Percentiles rank a stretch among this genome's conserved stretches.
phyloP scores from a whole-genome alignment of 2,113 vertebrate species.

The Muscicapa adusta region DNA sequence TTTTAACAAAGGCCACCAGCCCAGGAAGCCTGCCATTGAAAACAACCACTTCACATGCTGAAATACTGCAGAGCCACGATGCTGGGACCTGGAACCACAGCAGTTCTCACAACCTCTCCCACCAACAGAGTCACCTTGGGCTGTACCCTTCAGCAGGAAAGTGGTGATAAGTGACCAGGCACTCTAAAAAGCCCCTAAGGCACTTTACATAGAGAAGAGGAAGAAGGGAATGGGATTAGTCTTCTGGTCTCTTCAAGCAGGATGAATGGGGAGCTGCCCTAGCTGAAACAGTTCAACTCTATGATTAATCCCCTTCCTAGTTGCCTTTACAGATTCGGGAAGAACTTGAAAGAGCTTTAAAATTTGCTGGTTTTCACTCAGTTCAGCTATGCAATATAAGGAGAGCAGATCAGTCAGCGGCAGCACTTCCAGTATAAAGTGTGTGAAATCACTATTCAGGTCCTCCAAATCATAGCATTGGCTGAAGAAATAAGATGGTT shows the following conservation, averaged over 20 bases:
- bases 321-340: neutral
- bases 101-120: slow-evolving; percentile 11
- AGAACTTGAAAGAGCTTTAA: neutral
- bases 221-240: neutral
- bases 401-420: neutral
- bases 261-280: neutral
- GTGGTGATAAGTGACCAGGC: neutral
- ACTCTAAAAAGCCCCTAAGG: neutral
- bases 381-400: neutral
- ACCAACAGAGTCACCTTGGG: neutral
- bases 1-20: slow-evolving; percentile 15
- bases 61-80: neutral
- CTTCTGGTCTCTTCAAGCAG: neutral
- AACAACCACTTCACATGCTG: slow-evolving; percentile 21
- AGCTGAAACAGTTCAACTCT: neutral
- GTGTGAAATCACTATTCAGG: neutral
- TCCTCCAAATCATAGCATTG: neutral
- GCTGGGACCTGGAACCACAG: neutral
- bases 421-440: neutral
- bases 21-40: slow-evolving; percentile 46
- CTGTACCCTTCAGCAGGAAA: neutral
- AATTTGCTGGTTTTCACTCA: neutral
- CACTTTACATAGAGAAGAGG: neutral
- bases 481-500: neutral
- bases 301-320: neutral